Evolutionary conservation across 2,113 vertebrate species (phyloP), one percentile per base, ranked within the genome.

Genomic region (Anguilla rostrata): DNA sequence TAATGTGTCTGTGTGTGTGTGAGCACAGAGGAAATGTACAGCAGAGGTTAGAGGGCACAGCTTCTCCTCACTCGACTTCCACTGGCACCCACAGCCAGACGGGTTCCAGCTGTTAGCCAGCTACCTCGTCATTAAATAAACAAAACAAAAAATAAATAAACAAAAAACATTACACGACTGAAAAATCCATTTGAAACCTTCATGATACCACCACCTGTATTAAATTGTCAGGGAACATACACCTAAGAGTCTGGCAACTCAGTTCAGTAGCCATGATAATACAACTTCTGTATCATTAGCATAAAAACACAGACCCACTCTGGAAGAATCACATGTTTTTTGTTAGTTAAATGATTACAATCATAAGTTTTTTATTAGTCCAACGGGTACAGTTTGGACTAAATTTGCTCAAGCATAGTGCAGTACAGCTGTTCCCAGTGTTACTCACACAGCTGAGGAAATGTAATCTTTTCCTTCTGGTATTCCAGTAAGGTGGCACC

Each of bases 61-160:
- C 22, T n/a, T 53, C 49, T 53, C 85, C 87, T 84, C 66, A 86
- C 56, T 20, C 53, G 1, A 34, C 4, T 66, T 16, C 85, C 84
- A 78, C 56, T 82, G 39, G 78, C 75, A 63, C 81, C 46, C 82
- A 66, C 75, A 34, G 29, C 18, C 83, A 79, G 79, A 87, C n/a
- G 84, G 18, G 39, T 34, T 83, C 85, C 85, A 86, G 78, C 41
- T 84, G 39, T 29, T 81, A 34, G 29, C 43, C 12, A 39, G 63
- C 57, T 71, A 71, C 29, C 20, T 20, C 80, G 34, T 34, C 16
- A 15, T n/a, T 57, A 41, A 53, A 81, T 43, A 79, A 14, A 9
- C 57, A 87, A 39, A 7, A 3, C 15, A 80, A 80, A 1, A 80
- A 40, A 40, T 14, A 39, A 39, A 0, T 0, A 79, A 79, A 39